Base-by-base conservation (phyloP, 2,113 vertebrate genomes). In the Triplophysa rosa region DNA sequence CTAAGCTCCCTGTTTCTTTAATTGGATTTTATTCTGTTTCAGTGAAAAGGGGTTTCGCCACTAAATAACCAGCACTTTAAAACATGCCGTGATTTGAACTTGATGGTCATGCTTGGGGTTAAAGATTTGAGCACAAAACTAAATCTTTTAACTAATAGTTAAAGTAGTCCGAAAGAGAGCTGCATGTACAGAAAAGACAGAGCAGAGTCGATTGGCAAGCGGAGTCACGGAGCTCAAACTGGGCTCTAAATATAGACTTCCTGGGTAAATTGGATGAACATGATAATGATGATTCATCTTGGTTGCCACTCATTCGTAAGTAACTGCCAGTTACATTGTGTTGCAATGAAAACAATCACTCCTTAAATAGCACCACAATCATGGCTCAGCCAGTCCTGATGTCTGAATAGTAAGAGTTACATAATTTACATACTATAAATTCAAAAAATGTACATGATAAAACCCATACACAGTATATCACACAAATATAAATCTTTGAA, bases 211-310 rank as follows among this genome's bases (percentile, higher is more conserved):
- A 7, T 69, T 26, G 11, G 63, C 45, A 69, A 70, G 67, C 16
- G n/a, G 29, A 70, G 3, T 42, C 69, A 24, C 19, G 64, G 23
- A 67, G 67, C 61, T 54, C 67, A 40, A 49, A 67, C 17, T 82
- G 58, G 56, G 29, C 49, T 66, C 56, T 80, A 83, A 52, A 83
- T 67, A 54, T 61, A 80, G 63, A 37, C 72, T 75, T 71, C 26
- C 45, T 9, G 79, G 37, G 42, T 47, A n/a, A 80, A 67, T 17
- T 2, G 12, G 63, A 67, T 78, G 63, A 79, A 62, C 56, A 73
- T 69, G 54, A 21, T 47, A 59, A 14, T 42, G 26, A 75, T 66
- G 54, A 73, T 67, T 77, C 78, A 64, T 79, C 12, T 19, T 45
- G 29, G 33, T 13, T 54, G 21, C 65, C 47, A 71, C 58, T 80